These are phyloP conservation scores for Argyresthia goedartella DNA, from an alignment of 2,888 invertebrate species.

Conservation along the genomic window DNA sequence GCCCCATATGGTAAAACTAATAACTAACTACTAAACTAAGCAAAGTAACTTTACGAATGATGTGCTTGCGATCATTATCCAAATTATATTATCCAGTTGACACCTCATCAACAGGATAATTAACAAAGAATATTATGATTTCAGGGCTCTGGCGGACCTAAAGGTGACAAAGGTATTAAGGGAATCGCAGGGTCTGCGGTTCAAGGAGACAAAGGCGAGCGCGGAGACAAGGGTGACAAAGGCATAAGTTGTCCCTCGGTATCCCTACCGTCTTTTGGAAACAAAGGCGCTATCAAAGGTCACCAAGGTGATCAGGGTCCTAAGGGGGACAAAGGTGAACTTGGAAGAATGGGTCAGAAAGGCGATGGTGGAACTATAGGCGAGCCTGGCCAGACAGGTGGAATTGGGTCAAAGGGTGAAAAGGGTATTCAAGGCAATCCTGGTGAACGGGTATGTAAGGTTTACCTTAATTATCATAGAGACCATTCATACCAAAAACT, in stretches of 20 bases:
- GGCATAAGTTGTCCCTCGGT: conserved; percentile 49
- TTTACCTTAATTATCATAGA: background rate
- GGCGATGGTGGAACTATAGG: conserved; percentile 81
- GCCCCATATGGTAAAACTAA: no score
- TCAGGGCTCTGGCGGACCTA: conserved; percentile 77
- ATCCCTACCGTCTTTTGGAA: conserved; percentile 33
- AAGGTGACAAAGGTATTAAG: conserved; percentile 79
- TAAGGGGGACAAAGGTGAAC: conserved; percentile 73
- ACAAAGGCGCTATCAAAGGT: conserved; percentile 49
- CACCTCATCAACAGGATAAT: no score
- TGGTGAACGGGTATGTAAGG: conserved; percentile 78
- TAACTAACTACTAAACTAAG: no score
- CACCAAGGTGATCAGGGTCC: conserved; percentile 65
- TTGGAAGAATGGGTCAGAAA: conserved; percentile 74
- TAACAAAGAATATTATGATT: background rate
- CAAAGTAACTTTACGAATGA: no score
- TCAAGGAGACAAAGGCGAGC: conserved; percentile 74
- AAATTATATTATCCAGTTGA: no score
- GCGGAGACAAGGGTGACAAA: conserved; percentile 64
- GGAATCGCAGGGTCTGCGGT: conserved; percentile 67
- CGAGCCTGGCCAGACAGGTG: conserved; percentile 76
- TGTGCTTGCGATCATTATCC: no score
- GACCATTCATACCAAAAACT: background rate
- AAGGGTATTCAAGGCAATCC: conserved; percentile 89
- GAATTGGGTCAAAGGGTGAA: conserved; percentile 82